phyloP scores from a whole-genome alignment of 2,113 vertebrate species.

The Channa argus region DNA sequence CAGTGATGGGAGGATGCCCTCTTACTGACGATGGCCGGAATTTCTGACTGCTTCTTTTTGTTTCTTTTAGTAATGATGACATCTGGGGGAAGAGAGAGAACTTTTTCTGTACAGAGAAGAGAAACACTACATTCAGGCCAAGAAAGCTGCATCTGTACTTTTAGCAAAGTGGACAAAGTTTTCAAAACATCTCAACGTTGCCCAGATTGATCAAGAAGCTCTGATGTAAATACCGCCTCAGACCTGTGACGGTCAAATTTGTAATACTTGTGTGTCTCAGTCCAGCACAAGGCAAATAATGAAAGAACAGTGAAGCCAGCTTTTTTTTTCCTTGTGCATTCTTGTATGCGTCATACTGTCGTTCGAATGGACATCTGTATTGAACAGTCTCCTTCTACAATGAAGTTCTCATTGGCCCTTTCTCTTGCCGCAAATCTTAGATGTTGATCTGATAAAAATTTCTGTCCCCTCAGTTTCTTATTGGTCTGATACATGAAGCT shows the following conservation, averaged over 20 bases:
- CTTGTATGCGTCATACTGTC: conserved; percentile 34
- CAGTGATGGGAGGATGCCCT: neutral
- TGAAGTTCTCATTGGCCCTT: conserved; percentile 25
- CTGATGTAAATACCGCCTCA: conserved; percentile 70
- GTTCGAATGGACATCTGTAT: conserved; percentile 25
- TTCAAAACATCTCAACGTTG: conserved; percentile 46
- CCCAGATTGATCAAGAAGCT: conserved; percentile 31
- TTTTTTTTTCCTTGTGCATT: conserved; percentile 23
- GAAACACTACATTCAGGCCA: conserved; percentile 26
- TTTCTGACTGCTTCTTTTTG: conserved; percentile 2
- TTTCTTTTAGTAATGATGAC: conserved; percentile 15
- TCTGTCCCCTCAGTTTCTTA: conserved; percentile 37
- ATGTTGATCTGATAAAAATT: conserved; percentile 32
- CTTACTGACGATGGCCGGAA: conserved; percentile 14
- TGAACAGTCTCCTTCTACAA: conserved; percentile 12
- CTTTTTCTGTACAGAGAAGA: conserved; percentile 48
- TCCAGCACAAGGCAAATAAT: conserved; percentile 28
- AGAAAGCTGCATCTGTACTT: conserved; percentile 39
- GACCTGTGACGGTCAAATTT: conserved; percentile 36
- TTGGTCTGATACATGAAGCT: conserved; percentile 31
- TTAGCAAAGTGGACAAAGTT: conserved; percentile 42
- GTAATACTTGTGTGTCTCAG: conserved; percentile 26
- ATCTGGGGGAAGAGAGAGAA: conserved; percentile 40
- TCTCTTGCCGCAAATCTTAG: conserved; percentile 16
- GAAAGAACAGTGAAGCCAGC: conserved; percentile 30